These are phyloP conservation scores for Peromyscus aztecus DNA, from an alignment of 2,797 vertebrate genomes.

Conservation along the genomic window DNA sequence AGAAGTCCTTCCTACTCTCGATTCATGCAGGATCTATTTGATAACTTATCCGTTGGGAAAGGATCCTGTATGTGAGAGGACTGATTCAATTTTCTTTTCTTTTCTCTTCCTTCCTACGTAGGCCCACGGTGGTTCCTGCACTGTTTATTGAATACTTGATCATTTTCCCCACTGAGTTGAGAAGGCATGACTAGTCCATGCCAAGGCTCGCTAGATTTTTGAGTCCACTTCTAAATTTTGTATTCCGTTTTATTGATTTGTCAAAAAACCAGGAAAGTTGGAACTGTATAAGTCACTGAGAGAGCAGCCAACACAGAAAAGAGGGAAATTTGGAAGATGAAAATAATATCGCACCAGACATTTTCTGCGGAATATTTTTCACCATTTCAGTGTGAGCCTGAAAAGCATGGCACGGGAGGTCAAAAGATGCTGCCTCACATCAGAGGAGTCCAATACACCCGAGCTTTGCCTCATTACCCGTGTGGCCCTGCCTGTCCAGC, in stretches of 20 bases:
- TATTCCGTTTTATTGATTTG: constrained; percentile 8
- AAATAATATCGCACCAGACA: background rate
- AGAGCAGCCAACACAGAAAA: background rate
- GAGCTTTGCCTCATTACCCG: background rate
- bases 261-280: background rate
- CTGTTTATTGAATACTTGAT: background rate
- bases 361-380: background rate
- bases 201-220: background rate
- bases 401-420: no score
- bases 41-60: constrained; percentile 30
- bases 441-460: background rate
- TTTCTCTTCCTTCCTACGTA: background rate
- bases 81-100: background rate
- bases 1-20: constrained; percentile 28
- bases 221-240: background rate
- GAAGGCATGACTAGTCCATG: background rate
- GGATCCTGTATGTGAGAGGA: background rate
- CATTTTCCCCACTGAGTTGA: background rate
- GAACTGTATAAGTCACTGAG: constrained; percentile 20
- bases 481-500: no score
- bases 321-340: background rate
- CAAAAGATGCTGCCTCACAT: background rate
- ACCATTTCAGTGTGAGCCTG: background rate
- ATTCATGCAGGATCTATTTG: constrained; percentile 25
- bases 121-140: background rate